Conservation (phyloP, 1,140 invertebrate species). For the Daktulosphaira vitifoliae region DNA sequence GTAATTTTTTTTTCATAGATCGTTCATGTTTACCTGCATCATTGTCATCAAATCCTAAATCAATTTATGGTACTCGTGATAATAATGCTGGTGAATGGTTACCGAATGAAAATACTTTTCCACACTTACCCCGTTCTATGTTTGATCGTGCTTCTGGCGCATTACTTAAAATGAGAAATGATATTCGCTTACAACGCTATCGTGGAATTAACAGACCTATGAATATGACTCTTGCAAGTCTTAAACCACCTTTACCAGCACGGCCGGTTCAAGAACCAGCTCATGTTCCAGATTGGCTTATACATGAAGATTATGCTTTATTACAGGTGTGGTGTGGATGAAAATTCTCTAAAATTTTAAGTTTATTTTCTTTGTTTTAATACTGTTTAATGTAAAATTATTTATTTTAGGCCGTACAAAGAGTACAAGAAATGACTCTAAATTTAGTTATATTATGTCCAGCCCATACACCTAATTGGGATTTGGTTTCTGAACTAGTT, state of each 20-base stretch:
- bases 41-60: constrained; percentile 5
- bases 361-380: neutral
- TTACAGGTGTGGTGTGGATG: constrained; percentile 48
- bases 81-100: constrained; percentile 41
- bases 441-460: constrained; percentile 69
- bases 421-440: constrained; percentile 69
- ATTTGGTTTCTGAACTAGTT: constrained; percentile 84
- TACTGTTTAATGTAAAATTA: constrained; percentile 5
- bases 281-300: constrained; percentile 70
- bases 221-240: constrained; percentile 49
- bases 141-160: constrained; percentile 78
- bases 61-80: constrained; percentile 2
- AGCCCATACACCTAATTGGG: constrained; percentile 88
- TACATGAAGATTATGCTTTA: constrained; percentile 81
- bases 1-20: neutral
- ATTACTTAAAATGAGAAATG: constrained; percentile 64
- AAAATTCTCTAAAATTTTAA: too few species aligned
- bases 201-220: constrained; percentile 52
- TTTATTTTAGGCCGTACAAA: constrained; percentile 63
- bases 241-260: constrained; percentile 48
- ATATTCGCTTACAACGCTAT: constrained; percentile 66
- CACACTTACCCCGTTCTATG: constrained; percentile 69
- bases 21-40: constrained; percentile 16
- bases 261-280: constrained; percentile 56
- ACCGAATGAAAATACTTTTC: constrained; percentile 60